A percentile compares a stretch with the other conserved stretches of the same genome.
These are phyloP conservation scores for Eupeodes luniger DNA, from an alignment of 2,888 invertebrate species.

Conservation along the genomic window DNA sequence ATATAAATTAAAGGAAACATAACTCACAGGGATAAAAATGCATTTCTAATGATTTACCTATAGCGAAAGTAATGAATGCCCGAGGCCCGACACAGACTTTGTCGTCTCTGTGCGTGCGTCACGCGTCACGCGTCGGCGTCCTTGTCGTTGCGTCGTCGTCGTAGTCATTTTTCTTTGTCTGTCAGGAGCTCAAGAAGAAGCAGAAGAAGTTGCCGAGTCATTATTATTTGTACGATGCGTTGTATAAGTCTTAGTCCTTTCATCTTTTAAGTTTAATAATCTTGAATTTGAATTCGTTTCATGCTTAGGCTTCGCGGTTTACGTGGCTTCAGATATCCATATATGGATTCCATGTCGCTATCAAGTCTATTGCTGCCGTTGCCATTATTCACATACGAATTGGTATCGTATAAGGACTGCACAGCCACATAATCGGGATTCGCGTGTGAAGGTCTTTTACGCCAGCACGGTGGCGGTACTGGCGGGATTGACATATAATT, in stretches of 20 bases:
- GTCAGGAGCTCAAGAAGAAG: slow-evolving; percentile 37
- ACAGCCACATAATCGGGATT: slow-evolving; percentile 67
- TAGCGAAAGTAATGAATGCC: slow-evolving; percentile 65
- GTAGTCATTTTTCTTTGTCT: slow-evolving; percentile 55
- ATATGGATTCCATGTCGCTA: slow-evolving; percentile 84
- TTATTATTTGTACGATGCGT: slow-evolving; percentile 26
- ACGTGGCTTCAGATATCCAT: slow-evolving; percentile 84
- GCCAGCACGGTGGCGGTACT: slow-evolving; percentile 81
- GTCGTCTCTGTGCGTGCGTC: slow-evolving; percentile 44
- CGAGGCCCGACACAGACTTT: slow-evolving; percentile 60
- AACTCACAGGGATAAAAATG: slow-evolving; percentile 28
- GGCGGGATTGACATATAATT: slow-evolving; percentile 75
- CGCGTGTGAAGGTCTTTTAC: slow-evolving; percentile 76
- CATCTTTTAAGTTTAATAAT: slow-evolving; percentile 78
- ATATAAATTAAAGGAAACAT: neutral
- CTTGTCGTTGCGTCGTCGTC: neutral
- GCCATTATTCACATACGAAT: slow-evolving; percentile 71
- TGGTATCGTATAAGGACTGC: slow-evolving; percentile 72
- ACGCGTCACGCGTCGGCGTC: neutral
- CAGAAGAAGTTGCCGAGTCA: slow-evolving; percentile 26
- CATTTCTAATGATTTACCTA: slow-evolving; percentile 70
- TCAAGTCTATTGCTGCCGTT: slow-evolving; percentile 79
- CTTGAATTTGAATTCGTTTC: slow-evolving; percentile 83
- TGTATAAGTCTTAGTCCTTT: slow-evolving; percentile 32
- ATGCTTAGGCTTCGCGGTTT: slow-evolving; percentile 83